Percentiles rank a stretch among this genome's conserved stretches.
phyloP scores from a whole-genome alignment of 2,888 invertebrate species.

The Epinotia ramella region DNA sequence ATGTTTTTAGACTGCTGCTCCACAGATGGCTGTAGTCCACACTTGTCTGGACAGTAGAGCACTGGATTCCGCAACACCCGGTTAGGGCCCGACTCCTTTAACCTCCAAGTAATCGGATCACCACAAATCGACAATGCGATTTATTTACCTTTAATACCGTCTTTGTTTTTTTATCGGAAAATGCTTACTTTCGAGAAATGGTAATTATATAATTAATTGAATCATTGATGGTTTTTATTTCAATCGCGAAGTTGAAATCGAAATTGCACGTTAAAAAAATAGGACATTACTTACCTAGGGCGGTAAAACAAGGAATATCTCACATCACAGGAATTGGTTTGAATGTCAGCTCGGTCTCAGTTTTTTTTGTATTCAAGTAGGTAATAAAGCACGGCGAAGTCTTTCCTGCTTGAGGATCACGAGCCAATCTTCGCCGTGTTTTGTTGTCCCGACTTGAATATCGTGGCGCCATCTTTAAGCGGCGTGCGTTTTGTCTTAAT shows the following conservation, averaged over 20 bases:
- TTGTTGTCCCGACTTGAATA: too few relatives aligned
- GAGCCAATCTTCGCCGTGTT: too few relatives aligned
- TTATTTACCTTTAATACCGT: slow-evolving; percentile 11
- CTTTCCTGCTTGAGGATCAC: too few relatives aligned
- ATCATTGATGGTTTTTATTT: background rate
- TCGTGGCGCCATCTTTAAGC: too few relatives aligned
- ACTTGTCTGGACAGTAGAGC: slow-evolving; percentile 74
- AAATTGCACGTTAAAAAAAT: background rate
- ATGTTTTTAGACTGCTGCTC: slow-evolving; percentile 52
- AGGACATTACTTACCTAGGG: too few relatives aligned
- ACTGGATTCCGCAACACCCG: slow-evolving; percentile 64
- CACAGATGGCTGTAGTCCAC: slow-evolving; percentile 51
- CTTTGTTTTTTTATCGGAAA: background rate
- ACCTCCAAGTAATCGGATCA: slow-evolving; percentile 33
- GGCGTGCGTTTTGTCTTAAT: too few relatives aligned
- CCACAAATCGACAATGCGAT: slow-evolving; percentile 32
- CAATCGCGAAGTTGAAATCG: background rate
- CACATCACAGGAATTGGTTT: too few relatives aligned
- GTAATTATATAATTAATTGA: background rate
- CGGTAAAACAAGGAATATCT: too few relatives aligned
- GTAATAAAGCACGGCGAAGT: too few relatives aligned
- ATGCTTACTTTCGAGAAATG: background rate
- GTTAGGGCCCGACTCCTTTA: slow-evolving; percentile 57
- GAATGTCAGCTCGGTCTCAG: too few relatives aligned
- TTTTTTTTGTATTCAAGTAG: too few relatives aligned